phyloP scores from a whole-genome alignment of 2,113 vertebrate species.

The Indicator maculatus region DNA sequence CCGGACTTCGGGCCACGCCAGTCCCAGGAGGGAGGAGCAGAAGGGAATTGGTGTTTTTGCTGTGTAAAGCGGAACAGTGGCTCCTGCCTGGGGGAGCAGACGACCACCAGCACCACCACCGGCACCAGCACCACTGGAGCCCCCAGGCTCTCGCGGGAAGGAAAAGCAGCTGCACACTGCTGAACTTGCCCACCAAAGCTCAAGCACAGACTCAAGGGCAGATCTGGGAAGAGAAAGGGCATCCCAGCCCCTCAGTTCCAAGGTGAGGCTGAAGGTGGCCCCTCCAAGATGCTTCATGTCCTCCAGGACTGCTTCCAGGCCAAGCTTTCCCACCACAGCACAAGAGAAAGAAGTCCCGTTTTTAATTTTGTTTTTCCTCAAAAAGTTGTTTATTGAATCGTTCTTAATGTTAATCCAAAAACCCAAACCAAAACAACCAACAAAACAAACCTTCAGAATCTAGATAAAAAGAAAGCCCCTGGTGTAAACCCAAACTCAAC shows the following conservation, averaged over 20 bases:
- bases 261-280: fast-evolving
- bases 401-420: constrained; percentile 76
- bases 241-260: not conserved
- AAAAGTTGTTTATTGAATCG: constrained; percentile 81
- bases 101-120: too few relatives aligned
- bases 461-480: constrained; percentile 76
- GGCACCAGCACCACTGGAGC: not conserved
- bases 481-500: constrained; percentile 63
- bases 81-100: too few relatives aligned
- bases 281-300: too few relatives aligned
- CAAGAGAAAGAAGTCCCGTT: not conserved
- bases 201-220: not conserved
- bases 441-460: constrained; percentile 69
- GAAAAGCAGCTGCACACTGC: fast-evolving
- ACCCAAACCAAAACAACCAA: constrained; percentile 57
- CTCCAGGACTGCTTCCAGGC: not conserved
- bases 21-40: not conserved
- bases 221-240: not conserved
- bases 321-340: too few relatives aligned
- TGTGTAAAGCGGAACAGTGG: too few relatives aligned
- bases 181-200: too few relatives aligned
- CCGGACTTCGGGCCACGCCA: not conserved
- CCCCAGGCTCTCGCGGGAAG: not conserved
- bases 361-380: constrained; percentile 50
- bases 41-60: not conserved